phyloP scores from a whole-genome alignment of 2,888 invertebrate species.

The Phortica okadai region DNA sequence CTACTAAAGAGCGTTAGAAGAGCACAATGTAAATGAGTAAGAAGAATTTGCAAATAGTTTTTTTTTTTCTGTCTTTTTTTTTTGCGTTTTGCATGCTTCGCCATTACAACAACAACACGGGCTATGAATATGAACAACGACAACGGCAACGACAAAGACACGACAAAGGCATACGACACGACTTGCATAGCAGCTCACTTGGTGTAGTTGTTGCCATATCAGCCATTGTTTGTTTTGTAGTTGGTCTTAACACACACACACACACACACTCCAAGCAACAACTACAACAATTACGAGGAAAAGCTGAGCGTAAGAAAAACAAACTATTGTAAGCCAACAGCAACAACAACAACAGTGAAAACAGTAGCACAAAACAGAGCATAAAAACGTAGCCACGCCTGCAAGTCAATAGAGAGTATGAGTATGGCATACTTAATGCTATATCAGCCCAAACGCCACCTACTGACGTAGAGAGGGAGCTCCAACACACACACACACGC shows the following conservation, averaged over 20 bases:
- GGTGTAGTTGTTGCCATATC: constrained; percentile 46
- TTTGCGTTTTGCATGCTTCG: constrained; percentile 9
- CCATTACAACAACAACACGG: constrained; percentile 17
- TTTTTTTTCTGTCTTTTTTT: constrained; percentile 22
- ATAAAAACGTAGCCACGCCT: constrained; percentile 29
- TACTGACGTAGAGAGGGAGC: not conserved
- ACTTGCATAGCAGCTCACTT: constrained; percentile 55
- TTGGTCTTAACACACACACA: constrained; percentile 20
- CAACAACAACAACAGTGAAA: constrained; percentile 14
- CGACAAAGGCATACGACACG: constrained; percentile 47
- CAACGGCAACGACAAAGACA: not conserved
- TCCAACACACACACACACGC: not conserved
- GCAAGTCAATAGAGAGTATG: constrained; percentile 9
- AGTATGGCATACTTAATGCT: not conserved
- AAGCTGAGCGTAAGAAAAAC: constrained; percentile 14
- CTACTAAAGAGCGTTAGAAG: not conserved
- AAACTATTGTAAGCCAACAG: constrained; percentile 9
- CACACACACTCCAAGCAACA: not conserved
- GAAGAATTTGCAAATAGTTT: constrained; percentile 67
- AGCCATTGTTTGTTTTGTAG: constrained; percentile 37
- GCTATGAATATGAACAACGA: no score
- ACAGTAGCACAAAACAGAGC: not conserved
- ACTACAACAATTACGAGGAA: not conserved
- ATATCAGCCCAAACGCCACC: not conserved
- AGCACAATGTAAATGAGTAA: constrained; percentile 59